Evolutionary conservation across 2,113 vertebrate genomes (phyloP), one percentile per base, ranked within the genome.

Genomic region (Romanogobio albipinnatus): DNA sequence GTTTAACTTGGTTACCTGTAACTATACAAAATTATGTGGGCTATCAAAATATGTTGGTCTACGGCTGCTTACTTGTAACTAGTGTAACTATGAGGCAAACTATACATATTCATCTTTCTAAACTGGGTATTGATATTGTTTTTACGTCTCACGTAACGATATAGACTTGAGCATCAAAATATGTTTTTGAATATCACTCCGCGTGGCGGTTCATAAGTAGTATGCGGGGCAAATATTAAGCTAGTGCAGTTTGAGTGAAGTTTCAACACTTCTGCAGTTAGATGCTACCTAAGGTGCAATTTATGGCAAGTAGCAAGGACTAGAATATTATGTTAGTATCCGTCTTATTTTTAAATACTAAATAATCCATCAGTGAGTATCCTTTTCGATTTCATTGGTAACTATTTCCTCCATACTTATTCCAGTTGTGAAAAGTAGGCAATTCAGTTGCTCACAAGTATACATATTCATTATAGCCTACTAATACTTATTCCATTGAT

Each of bases 231-330:
- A 43, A 10, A 22, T 39, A 66, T 36, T 36, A 7, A 15, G 2
- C 15, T 68, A 17, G 15, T 1, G 15, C 47, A 79, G 77, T 88
- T 91, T 78, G 59, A 88, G 45, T 70, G 59, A 82, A 84, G 86
- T 84, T 82, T 84, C 73, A 61, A 33, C 15, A 4, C 13, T 61
- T 85, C 90, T 62, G 86, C 90, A 90, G 81, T 87, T 71, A 76
- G 47, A 53, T 91, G 91, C 85, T 88, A 90, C n/a, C 39, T 22
- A 74, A 26, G 2, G 70, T 49, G 13, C 11, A 47, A 29, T 74
- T 29, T 74, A 47, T 49, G 70, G 70, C 70, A 74, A 11, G 36
- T n/a, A 43, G 39, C 39, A 39, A 39, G 6, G 39, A 11, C 36
- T 71, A n/a, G 10, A 5, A 43, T 11, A 19, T 43, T n/a, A 70